Base-by-base conservation (phyloP, 2,113 vertebrate species). In the Microcebus lehilahytsara region DNA sequence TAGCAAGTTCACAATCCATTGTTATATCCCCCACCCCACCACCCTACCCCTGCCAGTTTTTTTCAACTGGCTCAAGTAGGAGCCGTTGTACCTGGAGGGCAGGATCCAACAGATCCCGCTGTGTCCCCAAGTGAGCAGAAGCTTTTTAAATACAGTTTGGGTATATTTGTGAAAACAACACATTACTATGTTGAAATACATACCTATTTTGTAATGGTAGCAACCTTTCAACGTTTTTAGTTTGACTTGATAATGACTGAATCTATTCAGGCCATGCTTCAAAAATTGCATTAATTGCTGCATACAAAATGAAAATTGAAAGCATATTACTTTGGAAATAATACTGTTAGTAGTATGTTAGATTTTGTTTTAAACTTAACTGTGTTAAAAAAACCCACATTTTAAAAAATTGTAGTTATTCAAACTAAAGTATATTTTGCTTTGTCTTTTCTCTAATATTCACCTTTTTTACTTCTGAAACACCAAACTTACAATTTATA, bases 181-280 rank as follows among this genome's bases (percentile, higher is more conserved):
- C 25, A 32, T 81, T 77, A 62, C 49, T 85, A 10, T 30, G 90
- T 92, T 80, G 85, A 80, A 80, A 95, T 93, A 95, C 97, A 80
- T 97, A 97, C 89, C 95, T 96, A 34, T 93, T 89, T 84, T 89
- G 83, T 79, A 83, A 22, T 42, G 3, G 14, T 71, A 81, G 60
- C 74, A 95, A 85, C 74, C 60, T 96, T 93, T 96, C 42, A 56
- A 85, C 30, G 11, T 40, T 69, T 96, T 94, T 92, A 86, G 71
- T 80, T 91, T 96, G 81, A 90, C 46, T 80, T 71, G 71, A 71
- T 67, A 84, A 85, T 89, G 66, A 95, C 62, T 46, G 71, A 93
- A 32, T 87, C 69, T 80, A 66, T 87, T 97, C 91, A 96, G 93
- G 83, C 60, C 89, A 96, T 96, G 79, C 86, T 96, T 94, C 95